A percentile compares a stretch with the other conserved stretches of the same genome.
Evolutionary conservation across 2,797 vertebrate species (phyloP).

Genomic region (Periophthalmus magnuspinnatus): DNA sequence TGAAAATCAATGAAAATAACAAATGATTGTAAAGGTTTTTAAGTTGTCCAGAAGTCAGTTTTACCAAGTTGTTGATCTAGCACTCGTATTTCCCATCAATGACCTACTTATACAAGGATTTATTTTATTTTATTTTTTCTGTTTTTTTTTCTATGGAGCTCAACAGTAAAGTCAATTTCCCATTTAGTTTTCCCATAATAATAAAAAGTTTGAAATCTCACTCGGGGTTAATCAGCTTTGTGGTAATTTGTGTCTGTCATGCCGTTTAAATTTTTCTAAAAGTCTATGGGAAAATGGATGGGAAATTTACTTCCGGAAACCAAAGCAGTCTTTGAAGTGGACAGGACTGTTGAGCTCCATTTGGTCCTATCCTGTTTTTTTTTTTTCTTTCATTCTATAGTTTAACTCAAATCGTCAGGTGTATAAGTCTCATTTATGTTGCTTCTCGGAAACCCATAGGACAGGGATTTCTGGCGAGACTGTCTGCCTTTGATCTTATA

Average conservation of each 20-base stretch:
- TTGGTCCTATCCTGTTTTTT: background rate
- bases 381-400: background rate
- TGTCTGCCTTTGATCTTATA: background rate
- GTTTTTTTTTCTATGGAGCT: background rate
- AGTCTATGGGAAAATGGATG: too few relatives aligned
- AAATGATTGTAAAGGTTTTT: background rate
- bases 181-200: too few relatives aligned
- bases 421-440: background rate
- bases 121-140: too few relatives aligned
- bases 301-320: too few relatives aligned
- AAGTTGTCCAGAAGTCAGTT: background rate
- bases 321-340: too few relatives aligned
- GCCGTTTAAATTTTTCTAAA: too few relatives aligned
- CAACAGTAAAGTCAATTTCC: too few relatives aligned
- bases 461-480: background rate
- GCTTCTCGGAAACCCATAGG: background rate
- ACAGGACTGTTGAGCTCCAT: too few relatives aligned
- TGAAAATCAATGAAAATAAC: background rate
- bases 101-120: background rate
- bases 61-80: background rate
- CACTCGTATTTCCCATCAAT: background rate
- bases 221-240: too few relatives aligned
- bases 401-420: background rate
- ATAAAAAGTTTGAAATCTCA: too few relatives aligned
- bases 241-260: too few relatives aligned